phyloP scores from a whole-genome alignment of 2,113 vertebrate genomes.

The Zeus faber region DNA sequence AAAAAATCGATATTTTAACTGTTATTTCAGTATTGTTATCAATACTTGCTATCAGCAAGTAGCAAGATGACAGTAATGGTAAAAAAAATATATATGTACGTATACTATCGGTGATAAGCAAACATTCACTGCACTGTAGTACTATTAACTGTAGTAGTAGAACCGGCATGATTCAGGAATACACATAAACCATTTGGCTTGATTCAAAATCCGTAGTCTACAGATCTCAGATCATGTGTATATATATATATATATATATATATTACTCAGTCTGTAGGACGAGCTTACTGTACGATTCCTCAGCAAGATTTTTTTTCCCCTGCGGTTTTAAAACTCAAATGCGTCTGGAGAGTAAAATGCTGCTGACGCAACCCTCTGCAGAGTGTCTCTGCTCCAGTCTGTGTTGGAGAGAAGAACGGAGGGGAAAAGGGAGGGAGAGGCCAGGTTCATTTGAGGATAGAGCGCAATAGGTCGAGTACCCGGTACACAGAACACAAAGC shows the following conservation, averaged over 20 bases:
- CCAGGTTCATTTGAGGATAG: conserved; percentile 37
- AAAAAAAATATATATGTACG: too few species aligned
- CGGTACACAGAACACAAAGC: conserved; percentile 5
- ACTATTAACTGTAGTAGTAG: conserved; percentile 9
- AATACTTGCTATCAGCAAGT: too few species aligned
- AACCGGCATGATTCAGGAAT: conserved; percentile 18
- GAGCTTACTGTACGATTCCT: conserved; percentile 32
- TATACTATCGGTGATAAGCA: too few species aligned
- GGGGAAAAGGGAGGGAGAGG: conserved; percentile 15
- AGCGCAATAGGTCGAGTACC: conserved; percentile 6
- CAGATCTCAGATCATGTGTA: too few species aligned
- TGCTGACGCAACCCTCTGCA: conserved; percentile 65
- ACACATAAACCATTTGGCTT: conserved; percentile 4
- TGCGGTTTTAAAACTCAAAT: conserved; percentile 31
- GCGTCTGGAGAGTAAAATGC: conserved; percentile 41
- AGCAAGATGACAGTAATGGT: too few species aligned
- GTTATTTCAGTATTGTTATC: too few species aligned
- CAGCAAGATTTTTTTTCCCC: conserved; percentile 22
- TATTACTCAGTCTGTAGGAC: conserved; percentile 25
- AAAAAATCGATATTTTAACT: too few species aligned
- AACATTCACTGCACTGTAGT: too few species aligned
- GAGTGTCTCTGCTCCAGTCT: conserved; percentile 14
- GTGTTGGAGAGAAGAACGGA: not conserved
- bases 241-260: conserved; percentile 2
- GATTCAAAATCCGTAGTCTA: conserved; percentile 7